Conservation (phyloP, 2,888 invertebrate species). For the Polydrusus pterygomalis region DNA sequence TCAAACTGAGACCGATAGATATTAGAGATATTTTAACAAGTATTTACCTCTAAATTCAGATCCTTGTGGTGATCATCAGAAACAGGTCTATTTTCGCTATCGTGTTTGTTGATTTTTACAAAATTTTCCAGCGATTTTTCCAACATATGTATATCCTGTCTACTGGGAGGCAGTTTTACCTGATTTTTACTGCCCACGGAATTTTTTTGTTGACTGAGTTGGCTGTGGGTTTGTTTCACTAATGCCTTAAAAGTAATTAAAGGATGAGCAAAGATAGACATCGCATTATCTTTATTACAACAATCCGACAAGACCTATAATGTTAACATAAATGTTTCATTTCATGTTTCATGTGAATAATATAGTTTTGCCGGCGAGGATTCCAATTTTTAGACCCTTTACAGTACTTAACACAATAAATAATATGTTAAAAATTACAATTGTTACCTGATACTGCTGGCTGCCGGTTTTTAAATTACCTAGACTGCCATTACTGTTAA, state of each 20-base stretch:
- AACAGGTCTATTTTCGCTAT: conserved; percentile 51
- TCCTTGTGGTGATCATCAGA: conserved; percentile 54
- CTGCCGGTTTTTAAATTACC: neutral
- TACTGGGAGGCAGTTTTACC: conserved; percentile 13
- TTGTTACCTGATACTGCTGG: conserved; percentile 21
- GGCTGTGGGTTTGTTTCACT: conserved; percentile 33
- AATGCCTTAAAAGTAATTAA: conserved; percentile 36
- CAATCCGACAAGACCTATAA: no score
- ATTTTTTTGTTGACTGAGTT: conserved; percentile 14
- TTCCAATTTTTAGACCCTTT: no score
- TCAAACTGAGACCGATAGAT: no score
- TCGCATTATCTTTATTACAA: no score
- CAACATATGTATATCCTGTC: conserved; percentile 64
- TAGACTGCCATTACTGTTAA: conserved; percentile 55
- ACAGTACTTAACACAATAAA: neutral
- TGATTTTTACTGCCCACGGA: conserved; percentile 6
- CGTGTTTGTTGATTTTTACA: conserved; percentile 59
- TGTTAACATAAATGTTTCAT: no score
- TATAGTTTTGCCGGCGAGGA: no score
- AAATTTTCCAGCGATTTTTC: conserved; percentile 66
- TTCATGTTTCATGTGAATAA: no score
- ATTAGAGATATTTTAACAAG: no score
- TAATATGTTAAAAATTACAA: no score
- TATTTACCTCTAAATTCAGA: conserved; percentile 34
- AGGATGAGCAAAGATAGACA: no score